phyloP scores from a whole-genome alignment of 2,888 invertebrate species.

The Xanthorhoe spadicearia region DNA sequence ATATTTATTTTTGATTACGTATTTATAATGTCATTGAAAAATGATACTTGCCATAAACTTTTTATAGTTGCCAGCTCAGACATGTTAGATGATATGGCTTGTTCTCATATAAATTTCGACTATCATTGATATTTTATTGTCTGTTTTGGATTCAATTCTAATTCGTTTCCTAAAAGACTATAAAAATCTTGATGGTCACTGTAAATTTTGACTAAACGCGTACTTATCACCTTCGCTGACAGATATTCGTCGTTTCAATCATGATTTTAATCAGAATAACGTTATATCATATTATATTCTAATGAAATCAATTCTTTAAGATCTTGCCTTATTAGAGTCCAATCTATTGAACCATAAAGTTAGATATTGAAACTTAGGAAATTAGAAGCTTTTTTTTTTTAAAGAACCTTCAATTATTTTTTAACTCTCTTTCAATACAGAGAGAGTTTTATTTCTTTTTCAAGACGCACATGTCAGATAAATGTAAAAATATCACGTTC shows the following conservation, averaged over 20 bases:
- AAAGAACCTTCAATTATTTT: background rate
- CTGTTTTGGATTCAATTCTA: constrained; percentile 37
- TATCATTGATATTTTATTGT: constrained; percentile 38
- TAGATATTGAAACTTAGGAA: background rate
- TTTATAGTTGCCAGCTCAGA: constrained; percentile 28
- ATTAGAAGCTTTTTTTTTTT: background rate
- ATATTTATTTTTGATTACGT: constrained; percentile 63
- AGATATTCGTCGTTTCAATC: constrained; percentile 28
- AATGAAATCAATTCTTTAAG: constrained; percentile 8
- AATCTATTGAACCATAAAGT: background rate
- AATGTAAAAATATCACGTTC: too few relatives aligned
- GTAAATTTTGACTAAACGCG: constrained; percentile 29
- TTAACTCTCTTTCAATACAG: background rate
- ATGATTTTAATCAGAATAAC: constrained; percentile 34
- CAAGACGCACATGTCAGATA: too few relatives aligned
- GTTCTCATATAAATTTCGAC: constrained; percentile 32
- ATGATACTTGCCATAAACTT: constrained; percentile 48
- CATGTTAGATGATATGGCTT: constrained; percentile 31
- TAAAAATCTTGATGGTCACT: constrained; percentile 30
- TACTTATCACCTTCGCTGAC: constrained; percentile 27
- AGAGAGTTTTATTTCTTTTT: too few relatives aligned
- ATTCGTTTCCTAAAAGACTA: constrained; percentile 25
- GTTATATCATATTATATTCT: constrained; percentile 16
- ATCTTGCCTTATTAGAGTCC: constrained; percentile 12
- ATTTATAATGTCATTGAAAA: constrained; percentile 60